Percentiles rank a stretch among this genome's conserved stretches.
Conservation (phyloP, 1,140 invertebrate genomes). For the Pantala flavescens region DNA sequence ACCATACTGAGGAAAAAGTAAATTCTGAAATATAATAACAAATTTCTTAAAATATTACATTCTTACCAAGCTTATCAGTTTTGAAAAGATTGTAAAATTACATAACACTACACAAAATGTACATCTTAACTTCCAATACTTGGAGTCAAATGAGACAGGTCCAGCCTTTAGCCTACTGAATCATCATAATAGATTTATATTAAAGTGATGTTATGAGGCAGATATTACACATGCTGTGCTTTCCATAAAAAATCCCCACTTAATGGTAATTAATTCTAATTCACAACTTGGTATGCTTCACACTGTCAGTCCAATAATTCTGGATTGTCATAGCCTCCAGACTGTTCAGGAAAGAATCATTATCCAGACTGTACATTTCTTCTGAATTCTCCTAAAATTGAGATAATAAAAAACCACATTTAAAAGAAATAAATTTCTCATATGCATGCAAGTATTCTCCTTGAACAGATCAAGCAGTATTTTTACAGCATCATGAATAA, state of each 20-base stretch:
- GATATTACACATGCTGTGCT: background rate
- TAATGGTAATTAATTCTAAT: background rate
- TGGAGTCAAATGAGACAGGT: background rate
- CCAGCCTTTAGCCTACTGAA: background rate
- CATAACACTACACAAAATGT: slow-evolving; percentile 10
- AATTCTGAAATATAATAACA: background rate
- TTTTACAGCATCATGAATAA: too few species aligned
- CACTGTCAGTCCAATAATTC: slow-evolving; percentile 85
- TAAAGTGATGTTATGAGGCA: slow-evolving; percentile 1
- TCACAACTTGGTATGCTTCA: slow-evolving; percentile 80
- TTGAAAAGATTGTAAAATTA: background rate
- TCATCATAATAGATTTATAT: background rate
- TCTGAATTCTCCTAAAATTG: slow-evolving; percentile 73
- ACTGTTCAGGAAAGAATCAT: slow-evolving; percentile 83
- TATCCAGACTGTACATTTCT: slow-evolving; percentile 85
- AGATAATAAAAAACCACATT: slow-evolving; percentile 19
- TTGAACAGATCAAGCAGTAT: too few species aligned
- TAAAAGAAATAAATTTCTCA: background rate
- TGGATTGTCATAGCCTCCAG: slow-evolving; percentile 87
- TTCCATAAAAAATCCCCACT: background rate
- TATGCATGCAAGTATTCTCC: too few species aligned
- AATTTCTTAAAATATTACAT: slow-evolving; percentile 7
- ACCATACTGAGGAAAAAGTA: background rate
- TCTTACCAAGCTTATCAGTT: background rate
- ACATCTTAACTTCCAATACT: background rate